Evolutionary conservation across 2,888 invertebrate species (phyloP), one percentile per base, ranked within the genome.

Genomic region (Macrosoma leucophasiata): DNA sequence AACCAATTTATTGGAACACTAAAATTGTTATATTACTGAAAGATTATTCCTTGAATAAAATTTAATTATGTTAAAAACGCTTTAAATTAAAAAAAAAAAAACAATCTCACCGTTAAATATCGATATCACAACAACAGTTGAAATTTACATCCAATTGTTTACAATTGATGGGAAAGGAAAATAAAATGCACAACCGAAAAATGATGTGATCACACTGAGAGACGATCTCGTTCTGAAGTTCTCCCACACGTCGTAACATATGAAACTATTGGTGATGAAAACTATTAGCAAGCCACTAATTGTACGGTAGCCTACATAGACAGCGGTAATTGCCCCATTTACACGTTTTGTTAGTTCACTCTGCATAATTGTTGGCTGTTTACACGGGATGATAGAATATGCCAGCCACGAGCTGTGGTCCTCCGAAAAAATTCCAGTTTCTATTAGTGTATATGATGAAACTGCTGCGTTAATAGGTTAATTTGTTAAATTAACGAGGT

Each of bases 251-350:
- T 46, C 47, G 63, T 44, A 62, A 55, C 62, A 67, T 60, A 66
- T 62, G 64, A 61, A 69, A 68, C 72, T 71, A 70, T 73, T 65
- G 76, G 69, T 78, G 78, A 82, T 84, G 81, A 77, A 81, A 82
- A 77, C 75, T 76, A 78, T 82, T 82, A 82, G 82, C 79, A 64
- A 57, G 56, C 62, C 61, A 78, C 82, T 84, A 84, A 84, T 82
- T 84, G 81, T 71, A 62, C 69, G 55, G 70, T 69, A 79, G 78
- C 81, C 81, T 81, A 81, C 82, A 82, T 82, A 70, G 62, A 49
- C 63, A 55, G 60, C 75, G 81, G 81, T 84, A 84, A 84, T 84
- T 84, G 84, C 65, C 59, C 81, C 77, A 84, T 84, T 82, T 84
- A 82, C 82, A 82, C 79, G 69, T 79, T 77, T 79, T 60, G 82